Conservation (phyloP, 2,113 vertebrate species). For the Dasyurus viverrinus region DNA sequence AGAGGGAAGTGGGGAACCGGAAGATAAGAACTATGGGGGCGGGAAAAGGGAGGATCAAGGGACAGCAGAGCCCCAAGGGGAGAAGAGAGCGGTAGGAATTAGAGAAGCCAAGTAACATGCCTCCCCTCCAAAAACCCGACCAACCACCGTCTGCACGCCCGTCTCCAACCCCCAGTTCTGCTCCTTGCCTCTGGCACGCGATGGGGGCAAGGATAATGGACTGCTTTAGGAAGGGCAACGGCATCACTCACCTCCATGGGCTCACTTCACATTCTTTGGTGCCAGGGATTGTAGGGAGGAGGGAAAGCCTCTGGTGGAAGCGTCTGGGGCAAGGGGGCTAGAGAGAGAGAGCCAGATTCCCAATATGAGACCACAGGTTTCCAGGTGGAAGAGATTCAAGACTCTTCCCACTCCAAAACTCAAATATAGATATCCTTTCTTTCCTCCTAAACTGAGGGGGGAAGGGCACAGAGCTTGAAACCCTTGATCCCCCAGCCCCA, state of each 20-base stretch:
- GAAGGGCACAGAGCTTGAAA: neutral
- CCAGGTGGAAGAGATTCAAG: slow-evolving; percentile 46
- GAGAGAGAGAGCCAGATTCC: slow-evolving; percentile 55
- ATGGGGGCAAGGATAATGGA: neutral
- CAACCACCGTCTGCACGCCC: neutral
- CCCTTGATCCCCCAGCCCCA: slow-evolving; percentile 32
- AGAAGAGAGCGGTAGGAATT: neutral
- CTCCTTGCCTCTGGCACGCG: neutral
- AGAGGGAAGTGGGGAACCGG: neutral
- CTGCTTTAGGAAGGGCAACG: slow-evolving; percentile 14
- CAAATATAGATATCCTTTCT: neutral
- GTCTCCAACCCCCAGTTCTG: neutral
- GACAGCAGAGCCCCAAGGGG: neutral
- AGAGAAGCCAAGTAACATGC: neutral
- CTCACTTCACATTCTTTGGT: slow-evolving; percentile 79
- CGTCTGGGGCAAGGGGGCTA: slow-evolving; percentile 77
- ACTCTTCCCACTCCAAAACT: slow-evolving; percentile 27
- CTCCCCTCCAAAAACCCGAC: neutral
- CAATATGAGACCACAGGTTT: neutral
- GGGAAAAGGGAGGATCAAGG: neutral
- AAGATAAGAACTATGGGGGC: slow-evolving; percentile 20
- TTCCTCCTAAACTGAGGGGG: neutral
- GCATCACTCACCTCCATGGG: slow-evolving; percentile 77
- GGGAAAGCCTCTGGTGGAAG: slow-evolving; percentile 84
- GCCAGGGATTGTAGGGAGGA: slow-evolving; percentile 79